phyloP scores from a whole-genome alignment of 2,113 vertebrate species.

The Oriolus oriolus region DNA sequence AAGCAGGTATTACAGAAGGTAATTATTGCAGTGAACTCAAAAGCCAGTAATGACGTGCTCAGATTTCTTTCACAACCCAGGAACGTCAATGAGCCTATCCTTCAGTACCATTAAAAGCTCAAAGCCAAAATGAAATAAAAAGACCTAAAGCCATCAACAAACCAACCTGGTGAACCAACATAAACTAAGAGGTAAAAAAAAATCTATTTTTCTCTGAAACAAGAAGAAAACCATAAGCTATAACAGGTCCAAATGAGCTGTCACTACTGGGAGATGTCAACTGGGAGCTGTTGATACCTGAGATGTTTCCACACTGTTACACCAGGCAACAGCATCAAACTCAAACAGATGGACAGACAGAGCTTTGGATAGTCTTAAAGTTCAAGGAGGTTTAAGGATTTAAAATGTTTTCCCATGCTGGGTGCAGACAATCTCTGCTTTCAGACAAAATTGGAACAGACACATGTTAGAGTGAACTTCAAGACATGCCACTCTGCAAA shows the following conservation, averaged over 20 bases:
- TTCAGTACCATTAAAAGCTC: not conserved
- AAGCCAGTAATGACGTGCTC: not conserved
- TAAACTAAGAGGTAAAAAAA: not conserved
- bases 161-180: not conserved
- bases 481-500: not conserved
- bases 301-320: not conserved
- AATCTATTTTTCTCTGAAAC: not conserved
- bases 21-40: not conserved
- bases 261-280: not conserved
- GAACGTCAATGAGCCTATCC: not conserved
- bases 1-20: not conserved
- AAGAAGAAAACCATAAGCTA: not conserved
- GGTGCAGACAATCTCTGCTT: not conserved
- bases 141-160: not conserved
- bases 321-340: not conserved
- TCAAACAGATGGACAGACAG: conserved; percentile 14
- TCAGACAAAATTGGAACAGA: not conserved
- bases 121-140: not conserved
- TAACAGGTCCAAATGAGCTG: not conserved
- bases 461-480: not conserved
- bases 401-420: not conserved
- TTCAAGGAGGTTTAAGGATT: conserved; percentile 8
- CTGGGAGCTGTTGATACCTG: not conserved
- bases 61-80: not conserved
- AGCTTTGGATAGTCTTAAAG: not conserved